Evolutionary conservation across 1,140 invertebrate species (phyloP).

Genomic region (Asobara japonica): DNA sequence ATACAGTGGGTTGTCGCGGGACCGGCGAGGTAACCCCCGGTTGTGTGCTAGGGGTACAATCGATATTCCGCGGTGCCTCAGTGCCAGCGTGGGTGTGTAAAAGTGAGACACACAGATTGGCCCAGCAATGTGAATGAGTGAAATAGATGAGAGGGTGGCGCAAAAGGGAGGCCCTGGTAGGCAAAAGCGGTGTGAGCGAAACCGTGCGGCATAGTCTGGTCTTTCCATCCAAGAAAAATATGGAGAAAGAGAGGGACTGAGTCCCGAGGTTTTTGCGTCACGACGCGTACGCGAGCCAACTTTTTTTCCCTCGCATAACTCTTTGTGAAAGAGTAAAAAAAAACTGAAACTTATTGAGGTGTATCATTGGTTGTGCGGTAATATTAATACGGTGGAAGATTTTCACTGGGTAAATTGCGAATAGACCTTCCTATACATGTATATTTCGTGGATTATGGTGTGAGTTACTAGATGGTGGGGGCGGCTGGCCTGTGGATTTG

Average conservation of each 20-base stretch:
- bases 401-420: background rate
- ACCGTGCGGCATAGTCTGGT: conserved; percentile 26
- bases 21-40: conserved; percentile 17
- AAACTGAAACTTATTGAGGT: background rate
- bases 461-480: background rate
- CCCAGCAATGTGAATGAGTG: conserved; percentile 17
- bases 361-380: background rate
- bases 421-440: background rate
- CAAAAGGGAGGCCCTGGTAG: background rate
- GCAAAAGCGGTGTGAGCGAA: conserved; percentile 18
- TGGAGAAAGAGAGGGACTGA: conserved; percentile 15
- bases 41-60: conserved; percentile 25
- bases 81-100: background rate
- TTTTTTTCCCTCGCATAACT: background rate
- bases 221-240: conserved; percentile 8
- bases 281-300: conserved; percentile 3
- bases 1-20: conserved; percentile 11
- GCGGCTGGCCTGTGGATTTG: background rate
- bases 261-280: background rate
- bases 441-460: conserved; percentile 1
- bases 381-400: background rate
- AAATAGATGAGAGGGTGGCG: conserved; percentile 18
- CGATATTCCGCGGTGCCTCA: conserved; percentile 26
- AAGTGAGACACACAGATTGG: background rate
- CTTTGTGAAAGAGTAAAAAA: background rate